Percentiles rank a stretch among this genome's conserved stretches.
These are phyloP conservation scores for Cremastobaeus sp. DNA, from an alignment of 2,888 invertebrate species.

Conservation along the genomic window DNA sequence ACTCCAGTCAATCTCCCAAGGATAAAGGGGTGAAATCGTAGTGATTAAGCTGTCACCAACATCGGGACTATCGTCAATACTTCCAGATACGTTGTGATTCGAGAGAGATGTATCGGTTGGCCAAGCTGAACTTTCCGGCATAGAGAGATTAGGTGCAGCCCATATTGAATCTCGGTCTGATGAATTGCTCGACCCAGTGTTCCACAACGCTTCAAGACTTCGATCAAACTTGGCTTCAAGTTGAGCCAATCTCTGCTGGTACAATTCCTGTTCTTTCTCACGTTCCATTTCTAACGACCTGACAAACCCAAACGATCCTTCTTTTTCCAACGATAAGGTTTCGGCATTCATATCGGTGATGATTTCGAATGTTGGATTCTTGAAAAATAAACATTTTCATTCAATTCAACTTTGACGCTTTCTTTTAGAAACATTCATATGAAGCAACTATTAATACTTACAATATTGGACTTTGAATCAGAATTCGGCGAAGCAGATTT, in stretches of 20 bases:
- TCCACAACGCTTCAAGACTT: slow-evolving; percentile 85
- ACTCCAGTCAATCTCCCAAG: slow-evolving; percentile 75
- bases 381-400: slow-evolving; percentile 4
- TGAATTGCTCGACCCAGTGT: slow-evolving; percentile 79
- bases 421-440: background rate
- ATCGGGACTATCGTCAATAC: slow-evolving; percentile 39
- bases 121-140: slow-evolving; percentile 75
- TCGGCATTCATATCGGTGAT: slow-evolving; percentile 30
- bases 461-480: slow-evolving; percentile 7
- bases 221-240: slow-evolving; percentile 85
- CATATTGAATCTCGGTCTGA: slow-evolving; percentile 76
- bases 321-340: slow-evolving; percentile 59
- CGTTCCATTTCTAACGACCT: slow-evolving; percentile 75
- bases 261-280: slow-evolving; percentile 71
- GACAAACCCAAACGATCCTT: slow-evolving; percentile 73
- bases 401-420: background rate
- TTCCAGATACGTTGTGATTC: slow-evolving; percentile 21
- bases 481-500: slow-evolving; percentile 10
- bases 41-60: slow-evolving; percentile 66
- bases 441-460: slow-evolving; percentile 13
- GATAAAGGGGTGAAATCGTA: slow-evolving; percentile 69
- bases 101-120: slow-evolving; percentile 69
- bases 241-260: slow-evolving; percentile 80
- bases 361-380: slow-evolving; percentile 21
- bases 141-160: slow-evolving; percentile 76